Evolutionary conservation across 2,113 vertebrate genomes (phyloP).

Genomic region (Typhlomys cinereus): DNA sequence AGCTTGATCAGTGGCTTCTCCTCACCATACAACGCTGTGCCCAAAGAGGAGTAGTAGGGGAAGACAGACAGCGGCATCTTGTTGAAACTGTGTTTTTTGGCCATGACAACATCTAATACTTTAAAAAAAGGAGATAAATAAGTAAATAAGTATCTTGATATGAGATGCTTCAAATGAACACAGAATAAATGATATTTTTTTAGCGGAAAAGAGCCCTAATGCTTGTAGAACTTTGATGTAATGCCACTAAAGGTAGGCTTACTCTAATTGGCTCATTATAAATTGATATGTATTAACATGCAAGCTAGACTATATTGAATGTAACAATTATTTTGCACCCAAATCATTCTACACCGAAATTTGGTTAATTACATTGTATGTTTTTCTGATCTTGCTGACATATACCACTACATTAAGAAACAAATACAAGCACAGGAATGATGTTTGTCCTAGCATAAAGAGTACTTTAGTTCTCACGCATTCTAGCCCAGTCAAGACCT

Average conservation of each 20-base stretch:
- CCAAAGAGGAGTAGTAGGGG: conserved; percentile 89
- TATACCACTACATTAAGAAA: neutral
- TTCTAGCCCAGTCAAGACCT: no score
- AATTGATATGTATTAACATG: neutral
- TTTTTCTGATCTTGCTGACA: neutral
- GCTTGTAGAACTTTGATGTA: conserved; percentile 13
- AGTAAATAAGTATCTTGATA: neutral
- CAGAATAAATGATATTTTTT: neutral
- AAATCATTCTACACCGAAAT: neutral
- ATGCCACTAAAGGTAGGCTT: conserved; percentile 28
- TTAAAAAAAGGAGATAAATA: conserved; percentile 69
- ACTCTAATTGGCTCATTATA: neutral
- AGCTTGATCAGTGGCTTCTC: conserved; percentile 86
- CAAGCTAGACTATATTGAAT: neutral
- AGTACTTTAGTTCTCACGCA: neutral
- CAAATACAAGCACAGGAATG: neutral
- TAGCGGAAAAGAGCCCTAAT: neutral
- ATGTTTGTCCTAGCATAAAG: neutral
- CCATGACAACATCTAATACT: conserved; percentile 86
- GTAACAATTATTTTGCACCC: neutral
- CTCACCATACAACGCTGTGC: conserved; percentile 90
- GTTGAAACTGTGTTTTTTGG: conserved; percentile 83
- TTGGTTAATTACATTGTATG: neutral
- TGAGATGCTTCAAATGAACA: neutral
- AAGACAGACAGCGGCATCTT: conserved; percentile 85